These are phyloP conservation scores for Haliaeetus leucogaster DNA, from an alignment of 2,113 vertebrate species.

Conservation along the genomic window DNA sequence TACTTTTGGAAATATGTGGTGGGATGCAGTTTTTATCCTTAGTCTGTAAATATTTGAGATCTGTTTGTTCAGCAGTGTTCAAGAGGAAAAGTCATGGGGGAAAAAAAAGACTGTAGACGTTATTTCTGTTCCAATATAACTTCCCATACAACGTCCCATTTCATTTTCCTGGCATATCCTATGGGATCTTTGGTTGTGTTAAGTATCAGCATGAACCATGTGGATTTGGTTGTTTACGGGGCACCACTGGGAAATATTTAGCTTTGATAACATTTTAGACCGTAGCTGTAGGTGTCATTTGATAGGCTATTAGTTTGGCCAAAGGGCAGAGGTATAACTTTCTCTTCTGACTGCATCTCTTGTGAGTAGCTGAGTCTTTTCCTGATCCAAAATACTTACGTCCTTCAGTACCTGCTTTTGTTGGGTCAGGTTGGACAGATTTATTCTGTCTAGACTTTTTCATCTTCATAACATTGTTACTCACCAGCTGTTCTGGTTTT, in stretches of 20 bases:
- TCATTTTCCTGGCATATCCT: background rate
- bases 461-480: background rate
- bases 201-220: background rate
- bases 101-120: fast-evolving
- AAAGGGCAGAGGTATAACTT: background rate
- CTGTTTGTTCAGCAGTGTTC: background rate
- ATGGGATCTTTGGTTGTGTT: background rate
- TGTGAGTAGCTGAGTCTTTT: background rate
- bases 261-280: background rate
- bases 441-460: background rate
- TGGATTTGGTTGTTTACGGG: background rate
- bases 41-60: background rate
- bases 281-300: background rate
- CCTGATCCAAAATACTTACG: background rate
- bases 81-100: background rate
- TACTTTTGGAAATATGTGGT: background rate
- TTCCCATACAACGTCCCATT: background rate
- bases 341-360: background rate
- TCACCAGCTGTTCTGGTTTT: background rate
- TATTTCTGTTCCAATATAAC: background rate
- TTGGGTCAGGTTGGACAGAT: background rate
- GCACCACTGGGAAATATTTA: background rate
- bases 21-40: background rate
- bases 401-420: background rate
- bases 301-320: background rate